A percentile compares a stretch with the other conserved stretches of the same genome.
These are phyloP conservation scores for Saxidomus purpurata DNA, from an alignment of 1,140 invertebrate genomes.

Conservation along the genomic window DNA sequence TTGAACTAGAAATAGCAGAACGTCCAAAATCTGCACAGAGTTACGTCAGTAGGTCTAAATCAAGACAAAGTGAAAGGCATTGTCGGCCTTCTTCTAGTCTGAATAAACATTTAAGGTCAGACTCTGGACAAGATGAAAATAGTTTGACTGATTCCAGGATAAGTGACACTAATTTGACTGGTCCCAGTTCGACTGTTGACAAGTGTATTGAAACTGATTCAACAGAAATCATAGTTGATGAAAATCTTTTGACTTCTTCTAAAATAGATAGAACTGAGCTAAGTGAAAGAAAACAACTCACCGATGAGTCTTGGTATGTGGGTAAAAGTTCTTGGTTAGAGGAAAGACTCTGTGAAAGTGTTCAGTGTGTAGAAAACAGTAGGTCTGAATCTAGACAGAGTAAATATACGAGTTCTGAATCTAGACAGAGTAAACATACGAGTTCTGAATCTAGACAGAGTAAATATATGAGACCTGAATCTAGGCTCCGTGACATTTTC, in stretches of 20 bases:
- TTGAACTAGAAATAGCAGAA: slow-evolving; percentile 41
- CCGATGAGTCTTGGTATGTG: background rate
- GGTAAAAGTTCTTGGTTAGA: background rate
- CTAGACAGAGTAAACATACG: background rate
- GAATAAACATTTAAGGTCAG: background rate
- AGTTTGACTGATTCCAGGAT: background rate
- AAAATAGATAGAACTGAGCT: background rate
- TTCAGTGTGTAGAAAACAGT: background rate
- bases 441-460: background rate
- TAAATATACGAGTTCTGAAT: background rate
- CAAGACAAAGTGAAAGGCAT: background rate
- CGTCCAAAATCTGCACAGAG: slow-evolving; percentile 2
- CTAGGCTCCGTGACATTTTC: slow-evolving; percentile 1
- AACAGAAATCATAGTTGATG: background rate
- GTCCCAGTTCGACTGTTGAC: background rate
- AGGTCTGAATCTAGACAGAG: background rate
- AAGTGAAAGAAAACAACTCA: too few relatives aligned
- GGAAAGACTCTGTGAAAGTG: background rate
- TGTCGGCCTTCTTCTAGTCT: background rate
- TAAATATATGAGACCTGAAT: background rate
- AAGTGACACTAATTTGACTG: background rate
- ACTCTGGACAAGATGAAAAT: background rate
- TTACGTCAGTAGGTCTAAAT: slow-evolving; percentile 16
- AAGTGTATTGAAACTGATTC: background rate
- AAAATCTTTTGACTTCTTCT: background rate